Percentiles rank a stretch among this genome's conserved stretches.
phyloP scores from a whole-genome alignment of 2,888 invertebrate species.

The Anodontia alba region DNA sequence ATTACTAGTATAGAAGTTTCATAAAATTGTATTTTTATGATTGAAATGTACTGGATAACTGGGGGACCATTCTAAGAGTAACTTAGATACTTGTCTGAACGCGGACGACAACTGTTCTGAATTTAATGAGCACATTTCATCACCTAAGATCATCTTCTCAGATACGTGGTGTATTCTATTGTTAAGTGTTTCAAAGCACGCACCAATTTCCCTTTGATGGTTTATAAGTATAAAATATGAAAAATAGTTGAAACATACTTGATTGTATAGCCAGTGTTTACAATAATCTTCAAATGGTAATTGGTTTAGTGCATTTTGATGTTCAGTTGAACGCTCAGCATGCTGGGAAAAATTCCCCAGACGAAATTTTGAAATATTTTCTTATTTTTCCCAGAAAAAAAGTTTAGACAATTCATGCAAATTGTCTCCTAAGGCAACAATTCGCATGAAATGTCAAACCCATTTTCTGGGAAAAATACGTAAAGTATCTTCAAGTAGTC shows the following conservation, averaged over 20 bases:
- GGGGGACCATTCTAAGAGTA: background rate
- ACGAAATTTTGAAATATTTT: no score
- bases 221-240: constrained; percentile 10
- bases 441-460: no score
- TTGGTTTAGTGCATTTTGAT: background rate
- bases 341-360: no score
- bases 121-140: constrained; percentile 15
- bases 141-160: constrained; percentile 2
- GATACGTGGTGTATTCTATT: constrained; percentile 5
- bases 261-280: constrained; percentile 7
- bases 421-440: no score
- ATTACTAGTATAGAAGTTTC: background rate
- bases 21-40: constrained; percentile 1
- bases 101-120: constrained; percentile 1
- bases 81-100: background rate
- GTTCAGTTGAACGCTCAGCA: constrained; percentile 1
- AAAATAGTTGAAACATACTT: constrained; percentile 15
- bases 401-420: no score
- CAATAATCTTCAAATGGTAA: constrained; percentile 15
- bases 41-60: constrained; percentile 6
- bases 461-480: no score
- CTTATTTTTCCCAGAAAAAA: no score
- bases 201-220: constrained; percentile 15
- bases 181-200: constrained; percentile 6
- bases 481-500: no score